These are phyloP conservation scores for Chaetodon trifasciatus DNA, from an alignment of 2,797 vertebrate species.

Conservation along the genomic window DNA sequence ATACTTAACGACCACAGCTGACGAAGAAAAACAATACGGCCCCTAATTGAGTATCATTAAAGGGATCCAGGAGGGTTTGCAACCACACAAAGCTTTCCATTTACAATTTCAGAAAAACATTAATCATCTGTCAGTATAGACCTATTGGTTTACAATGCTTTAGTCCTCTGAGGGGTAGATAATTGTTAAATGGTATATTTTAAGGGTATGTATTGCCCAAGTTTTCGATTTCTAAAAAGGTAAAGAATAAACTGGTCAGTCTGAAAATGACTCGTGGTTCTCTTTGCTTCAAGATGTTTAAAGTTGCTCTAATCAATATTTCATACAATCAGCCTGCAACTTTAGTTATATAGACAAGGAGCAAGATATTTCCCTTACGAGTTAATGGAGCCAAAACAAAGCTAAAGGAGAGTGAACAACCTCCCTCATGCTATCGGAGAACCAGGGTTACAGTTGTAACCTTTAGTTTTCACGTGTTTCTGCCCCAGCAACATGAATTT, in stretches of 20 bases:
- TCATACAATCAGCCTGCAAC: background rate
- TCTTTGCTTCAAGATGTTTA: background rate
- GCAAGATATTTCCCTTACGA: background rate
- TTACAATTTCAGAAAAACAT: constrained; percentile 61
- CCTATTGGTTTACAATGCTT: constrained; percentile 26
- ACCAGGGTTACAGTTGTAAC: background rate
- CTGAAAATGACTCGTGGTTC: background rate
- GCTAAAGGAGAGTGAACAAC: background rate
- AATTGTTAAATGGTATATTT: constrained; percentile 31
- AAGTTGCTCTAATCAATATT: background rate
- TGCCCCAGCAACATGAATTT: background rate
- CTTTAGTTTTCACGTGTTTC: background rate
- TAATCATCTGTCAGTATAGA: constrained; percentile 42
- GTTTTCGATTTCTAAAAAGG: constrained; percentile 11
- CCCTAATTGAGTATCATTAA: constrained; percentile 73
- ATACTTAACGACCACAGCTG: constrained; percentile 63
- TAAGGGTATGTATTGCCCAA: constrained; percentile 1
- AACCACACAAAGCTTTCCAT: constrained; percentile 58
- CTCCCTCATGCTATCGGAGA: background rate
- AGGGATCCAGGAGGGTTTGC: constrained; percentile 63
- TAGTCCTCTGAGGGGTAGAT: constrained; percentile 19
- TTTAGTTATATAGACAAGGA: background rate
- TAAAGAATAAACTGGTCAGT: background rate
- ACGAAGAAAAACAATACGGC: constrained; percentile 66
- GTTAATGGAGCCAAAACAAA: background rate